Evolutionary conservation across 1,140 invertebrate species (phyloP).

Genomic region (Drosophila nikananu): DNA sequence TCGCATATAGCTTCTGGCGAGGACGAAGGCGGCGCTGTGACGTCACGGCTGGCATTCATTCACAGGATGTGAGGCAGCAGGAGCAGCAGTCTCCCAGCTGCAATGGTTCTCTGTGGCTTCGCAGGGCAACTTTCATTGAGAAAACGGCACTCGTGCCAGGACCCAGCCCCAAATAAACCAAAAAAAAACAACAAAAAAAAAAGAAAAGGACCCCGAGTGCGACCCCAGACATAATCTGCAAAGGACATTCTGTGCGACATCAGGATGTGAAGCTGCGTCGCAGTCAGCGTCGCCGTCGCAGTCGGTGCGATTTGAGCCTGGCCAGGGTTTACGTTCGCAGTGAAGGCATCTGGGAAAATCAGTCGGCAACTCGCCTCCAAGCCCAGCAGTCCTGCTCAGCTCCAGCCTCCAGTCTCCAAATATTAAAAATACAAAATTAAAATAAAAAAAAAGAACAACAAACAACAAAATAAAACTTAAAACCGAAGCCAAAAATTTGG

Average conservation of each 20-base stretch:
- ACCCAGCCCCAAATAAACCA: slow-evolving; percentile 12
- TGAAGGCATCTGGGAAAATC: slow-evolving; percentile 71
- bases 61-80: slow-evolving; percentile 73
- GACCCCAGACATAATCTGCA: slow-evolving; percentile 57
- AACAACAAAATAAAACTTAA: neutral
- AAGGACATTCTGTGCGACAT: slow-evolving; percentile 71
- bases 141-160: slow-evolving; percentile 37
- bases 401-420: slow-evolving; percentile 11
- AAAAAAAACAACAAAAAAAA: neutral
- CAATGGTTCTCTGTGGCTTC: slow-evolving; percentile 31
- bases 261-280: slow-evolving; percentile 27
- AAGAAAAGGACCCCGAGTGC: slow-evolving; percentile 14
- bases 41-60: slow-evolving; percentile 85
- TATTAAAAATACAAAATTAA: neutral
- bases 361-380: slow-evolving; percentile 77
- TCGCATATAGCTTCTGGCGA: slow-evolving; percentile 9
- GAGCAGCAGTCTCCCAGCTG: slow-evolving; percentile 4
- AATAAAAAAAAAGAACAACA: too few species aligned
- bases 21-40: slow-evolving; percentile 66
- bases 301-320: slow-evolving; percentile 52
- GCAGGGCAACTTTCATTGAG: slow-evolving; percentile 70
- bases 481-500: neutral
- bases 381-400: slow-evolving; percentile 69
- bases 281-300: neutral
- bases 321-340: slow-evolving; percentile 75